Evolutionary conservation across 2,888 invertebrate species (phyloP).

Genomic region (Lottia scabra): DNA sequence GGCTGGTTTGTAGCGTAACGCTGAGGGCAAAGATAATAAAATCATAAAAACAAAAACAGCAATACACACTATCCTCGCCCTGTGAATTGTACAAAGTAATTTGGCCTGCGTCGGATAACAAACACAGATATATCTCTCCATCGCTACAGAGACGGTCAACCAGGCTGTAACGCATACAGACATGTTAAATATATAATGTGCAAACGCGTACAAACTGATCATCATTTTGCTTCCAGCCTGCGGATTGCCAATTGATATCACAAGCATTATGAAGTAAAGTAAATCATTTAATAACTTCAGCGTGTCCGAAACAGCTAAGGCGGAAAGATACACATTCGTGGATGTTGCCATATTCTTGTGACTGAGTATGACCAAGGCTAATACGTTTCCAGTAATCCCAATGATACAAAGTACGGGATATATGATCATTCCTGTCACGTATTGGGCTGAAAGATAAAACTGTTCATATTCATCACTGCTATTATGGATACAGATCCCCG

Average conservation of each 20-base stretch:
- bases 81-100: conserved; percentile 47
- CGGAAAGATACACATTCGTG: conserved; percentile 60
- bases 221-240: conserved; percentile 40
- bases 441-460: conserved; percentile 55
- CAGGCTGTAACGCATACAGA: conserved; percentile 61
- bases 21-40: conserved; percentile 60
- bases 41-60: conserved; percentile 58
- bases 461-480: conserved; percentile 37
- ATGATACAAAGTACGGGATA: conserved; percentile 60
- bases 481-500: conserved; percentile 22
- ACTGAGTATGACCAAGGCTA: conserved; percentile 54
- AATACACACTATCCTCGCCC: conserved; percentile 50
- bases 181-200: conserved; percentile 63
- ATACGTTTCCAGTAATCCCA: conserved; percentile 56
- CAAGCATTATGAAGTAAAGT: conserved; percentile 58
- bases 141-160: conserved; percentile 64
- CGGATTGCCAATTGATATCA: conserved; percentile 41
- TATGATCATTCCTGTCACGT: conserved; percentile 57
- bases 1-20: conserved; percentile 58
- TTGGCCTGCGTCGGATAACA: conserved; percentile 57
- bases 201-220: conserved; percentile 59
- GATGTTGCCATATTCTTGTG: conserved; percentile 59
- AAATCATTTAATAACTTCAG: conserved; percentile 61
- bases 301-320: conserved; percentile 59
- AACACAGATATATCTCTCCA: conserved; percentile 63